A percentile compares a stretch with the other conserved stretches of the same genome.
phyloP scores from a whole-genome alignment of 2,797 vertebrate genomes.

The Micromesistius poutassou region DNA sequence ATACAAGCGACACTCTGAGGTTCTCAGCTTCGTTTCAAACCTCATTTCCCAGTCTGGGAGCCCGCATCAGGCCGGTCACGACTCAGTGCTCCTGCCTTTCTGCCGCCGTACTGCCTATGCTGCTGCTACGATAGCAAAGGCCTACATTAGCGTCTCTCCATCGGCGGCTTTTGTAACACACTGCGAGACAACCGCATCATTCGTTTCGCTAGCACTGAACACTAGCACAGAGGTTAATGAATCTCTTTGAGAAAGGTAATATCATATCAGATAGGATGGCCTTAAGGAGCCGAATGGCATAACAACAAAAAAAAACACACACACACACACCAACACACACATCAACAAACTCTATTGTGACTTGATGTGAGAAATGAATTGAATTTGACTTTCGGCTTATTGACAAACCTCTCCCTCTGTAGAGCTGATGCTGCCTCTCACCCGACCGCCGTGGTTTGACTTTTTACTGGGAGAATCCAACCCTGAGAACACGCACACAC shows the following conservation, averaged over 20 bases:
- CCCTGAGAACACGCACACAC: slow-evolving; percentile 43
- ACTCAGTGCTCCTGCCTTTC: background rate
- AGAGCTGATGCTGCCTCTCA: slow-evolving; percentile 79
- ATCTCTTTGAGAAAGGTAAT: slow-evolving; percentile 40
- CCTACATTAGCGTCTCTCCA: slow-evolving; percentile 25
- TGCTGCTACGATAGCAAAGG: background rate
- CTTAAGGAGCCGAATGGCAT: background rate
- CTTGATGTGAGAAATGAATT: slow-evolving; percentile 16
- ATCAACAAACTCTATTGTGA: background rate
- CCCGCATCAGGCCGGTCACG: background rate
- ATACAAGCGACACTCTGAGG: background rate
- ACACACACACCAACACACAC: background rate
- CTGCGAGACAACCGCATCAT: slow-evolving; percentile 39
- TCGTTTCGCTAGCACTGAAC: slow-evolving; percentile 40
- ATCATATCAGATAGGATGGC: slow-evolving; percentile 23
- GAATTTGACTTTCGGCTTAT: slow-evolving; percentile 36
- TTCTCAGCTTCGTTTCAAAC: background rate
- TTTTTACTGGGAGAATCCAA: slow-evolving; percentile 75
- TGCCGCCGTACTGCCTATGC: slow-evolving; percentile 9
- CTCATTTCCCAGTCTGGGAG: background rate
- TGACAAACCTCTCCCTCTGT: slow-evolving; percentile 82
- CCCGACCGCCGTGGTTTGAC: slow-evolving; percentile 66
- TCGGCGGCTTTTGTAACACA: slow-evolving; percentile 44
- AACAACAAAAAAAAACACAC: background rate
- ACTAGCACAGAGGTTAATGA: slow-evolving; percentile 48